Conservation (phyloP, 2,113 vertebrate genomes). For the Microcebus murinus region DNA sequence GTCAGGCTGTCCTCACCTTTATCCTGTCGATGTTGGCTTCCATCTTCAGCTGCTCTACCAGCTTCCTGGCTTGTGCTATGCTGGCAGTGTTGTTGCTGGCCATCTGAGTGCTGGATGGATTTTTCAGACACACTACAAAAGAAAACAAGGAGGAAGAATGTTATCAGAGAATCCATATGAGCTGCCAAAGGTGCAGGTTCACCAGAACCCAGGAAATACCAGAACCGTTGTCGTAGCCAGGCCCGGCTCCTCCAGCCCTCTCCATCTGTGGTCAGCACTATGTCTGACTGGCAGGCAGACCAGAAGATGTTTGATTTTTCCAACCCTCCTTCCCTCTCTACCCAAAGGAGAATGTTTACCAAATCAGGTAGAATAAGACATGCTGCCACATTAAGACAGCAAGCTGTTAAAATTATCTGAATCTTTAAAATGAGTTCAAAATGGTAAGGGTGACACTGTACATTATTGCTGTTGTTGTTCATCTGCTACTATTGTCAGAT, state of each 20-base stretch:
- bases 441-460: neutral
- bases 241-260: neutral
- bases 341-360: neutral
- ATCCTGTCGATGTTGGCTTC: constrained; percentile 99
- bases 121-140: constrained; percentile 60
- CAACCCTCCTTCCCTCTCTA: neutral
- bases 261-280: no score
- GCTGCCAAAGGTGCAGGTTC: neutral
- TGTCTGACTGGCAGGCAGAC: neutral
- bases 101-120: constrained; percentile 84
- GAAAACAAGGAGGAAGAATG: constrained; percentile 36
- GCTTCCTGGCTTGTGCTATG: constrained; percentile 98
- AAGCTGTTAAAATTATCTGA: neutral
- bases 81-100: constrained; percentile 99
- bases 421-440: neutral
- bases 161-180: neutral
- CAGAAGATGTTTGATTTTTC: neutral
- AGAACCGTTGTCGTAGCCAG: neutral
- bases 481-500: neutral
- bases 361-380: neutral
- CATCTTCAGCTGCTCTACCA: constrained; percentile 99
- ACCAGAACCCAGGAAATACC: neutral
- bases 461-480: neutral
- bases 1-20: constrained; percentile 87
- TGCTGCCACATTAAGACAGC: neutral